Evolutionary conservation across 2,113 vertebrate species (phyloP).

Genomic region (Vireo altiloquus): DNA sequence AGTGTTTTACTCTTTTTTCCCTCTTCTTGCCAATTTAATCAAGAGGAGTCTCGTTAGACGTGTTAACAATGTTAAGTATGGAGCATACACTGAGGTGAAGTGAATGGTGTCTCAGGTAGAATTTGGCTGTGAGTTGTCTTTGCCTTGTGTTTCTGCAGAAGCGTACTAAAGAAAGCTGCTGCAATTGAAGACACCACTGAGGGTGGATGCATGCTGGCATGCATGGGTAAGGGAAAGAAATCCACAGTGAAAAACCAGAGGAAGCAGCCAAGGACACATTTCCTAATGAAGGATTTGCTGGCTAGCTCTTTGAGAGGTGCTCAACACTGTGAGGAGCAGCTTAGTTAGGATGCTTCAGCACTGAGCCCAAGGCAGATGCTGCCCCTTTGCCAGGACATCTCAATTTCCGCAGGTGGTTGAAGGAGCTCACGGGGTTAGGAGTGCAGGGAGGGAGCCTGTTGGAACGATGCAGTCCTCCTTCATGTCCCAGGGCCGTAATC

Average conservation of each 20-base stretch:
- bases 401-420: rapidly evolving
- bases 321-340: not conserved
- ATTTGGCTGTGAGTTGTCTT: not conserved
- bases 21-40: not conserved
- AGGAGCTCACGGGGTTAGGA: not conserved
- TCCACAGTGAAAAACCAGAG: not conserved
- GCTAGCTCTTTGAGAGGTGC: not conserved
- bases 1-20: not conserved
- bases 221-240: not conserved
- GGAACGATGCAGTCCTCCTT: not conserved
- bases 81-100: not conserved
- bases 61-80: not conserved
- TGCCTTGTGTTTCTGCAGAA: not conserved
- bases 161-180: not conserved
- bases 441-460: not conserved
- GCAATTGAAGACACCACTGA: not conserved
- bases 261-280: not conserved
- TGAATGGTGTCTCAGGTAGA: not conserved
- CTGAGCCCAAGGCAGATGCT: not conserved
- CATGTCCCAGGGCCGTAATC: not conserved
- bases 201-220: not conserved
- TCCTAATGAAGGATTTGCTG: not conserved
- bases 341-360: rapidly evolving
- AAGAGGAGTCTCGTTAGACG: not conserved
- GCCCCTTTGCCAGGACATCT: not conserved